These are phyloP conservation scores for Vicugna pacos DNA, from an alignment of 2,113 vertebrate genomes.

Conservation along the genomic window DNA sequence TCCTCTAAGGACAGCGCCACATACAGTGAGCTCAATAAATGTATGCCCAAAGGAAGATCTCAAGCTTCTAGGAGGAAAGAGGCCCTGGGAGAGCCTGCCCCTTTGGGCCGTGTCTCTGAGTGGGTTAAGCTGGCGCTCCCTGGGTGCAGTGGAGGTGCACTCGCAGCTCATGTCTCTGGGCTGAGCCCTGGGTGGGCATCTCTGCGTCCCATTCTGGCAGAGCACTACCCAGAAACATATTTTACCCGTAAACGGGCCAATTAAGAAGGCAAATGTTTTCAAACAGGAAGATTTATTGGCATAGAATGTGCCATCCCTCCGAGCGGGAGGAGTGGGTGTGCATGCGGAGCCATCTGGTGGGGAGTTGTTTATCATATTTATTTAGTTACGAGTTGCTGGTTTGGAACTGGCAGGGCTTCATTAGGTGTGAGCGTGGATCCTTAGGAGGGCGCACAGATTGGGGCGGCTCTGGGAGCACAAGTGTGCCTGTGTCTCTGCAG, in stretches of 20 bases:
- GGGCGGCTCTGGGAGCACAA: not conserved
- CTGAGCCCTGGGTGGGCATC: not conserved
- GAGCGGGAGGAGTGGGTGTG: conserved; percentile 84
- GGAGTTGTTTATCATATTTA: conserved; percentile 89
- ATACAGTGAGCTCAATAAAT: not conserved
- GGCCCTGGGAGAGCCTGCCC: not conserved
- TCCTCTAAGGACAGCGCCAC: not conserved
- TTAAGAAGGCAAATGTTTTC: conserved; percentile 90
- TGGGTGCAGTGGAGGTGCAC: too few species aligned
- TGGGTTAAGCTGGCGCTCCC: not conserved
- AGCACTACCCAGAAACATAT: conserved; percentile 86
- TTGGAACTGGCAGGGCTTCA: conserved; percentile 81
- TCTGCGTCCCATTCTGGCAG: conserved; percentile 53
- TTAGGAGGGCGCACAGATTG: not conserved
- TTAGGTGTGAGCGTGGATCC: conserved; percentile 81
- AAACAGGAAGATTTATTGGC: conserved; percentile 89
- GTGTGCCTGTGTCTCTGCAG: not conserved
- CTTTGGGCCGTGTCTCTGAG: not conserved
- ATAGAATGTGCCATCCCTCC: conserved; percentile 85
- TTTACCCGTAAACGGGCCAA: conserved; percentile 87
- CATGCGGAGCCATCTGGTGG: conserved; percentile 88
- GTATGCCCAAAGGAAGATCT: not conserved
- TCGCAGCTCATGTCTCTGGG: not conserved
- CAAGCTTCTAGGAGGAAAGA: not conserved
- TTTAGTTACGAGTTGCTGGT: conserved; percentile 86